Evolutionary conservation across 2,888 invertebrate species (phyloP), one percentile per base, ranked within the genome.

Genomic region (Drosophila aldrichi): DNA sequence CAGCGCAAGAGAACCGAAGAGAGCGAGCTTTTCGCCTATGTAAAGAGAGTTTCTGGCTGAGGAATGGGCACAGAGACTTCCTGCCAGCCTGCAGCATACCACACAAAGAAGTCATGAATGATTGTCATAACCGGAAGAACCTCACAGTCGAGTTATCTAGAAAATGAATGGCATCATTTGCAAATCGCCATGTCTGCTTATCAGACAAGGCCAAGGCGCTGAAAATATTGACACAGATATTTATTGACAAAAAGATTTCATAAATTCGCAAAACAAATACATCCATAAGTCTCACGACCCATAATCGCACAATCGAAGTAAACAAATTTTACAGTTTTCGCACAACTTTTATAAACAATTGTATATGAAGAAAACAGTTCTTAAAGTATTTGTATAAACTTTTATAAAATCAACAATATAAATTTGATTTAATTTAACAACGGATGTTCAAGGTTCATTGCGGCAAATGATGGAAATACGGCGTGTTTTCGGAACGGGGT

Each of bases 391-490:
- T 20, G 14, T 20, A 16, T 34, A 51, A 25, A 20, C 16, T 52
- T 34, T 38, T 38, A n/a, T 38, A 54, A 54, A 20, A 52, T 52
- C 52, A 54, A 54, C 38, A 40, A 40, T n/a, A 54, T 25, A 25
- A 54, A 9, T 18, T 9, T 9, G 6, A 32, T 9, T 32, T 25
- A 32, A 10, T 32, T 40, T 18, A 40, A 40, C 12, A n/a, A 20
- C n/a, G 38, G 22, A 8, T 18, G 18, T 52, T 79, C 89, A 92
- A 7, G 96, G 96, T 80, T 96, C 95, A 92, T 96, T 96, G 90
- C 98, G 94, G 91, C 95, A 96, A 85, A 98, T 97, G 20, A 98
- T 94, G 10, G 97, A 97, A 86, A 98, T 95, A 81, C 98, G 93
- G 87, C 98, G 94, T 43, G 93, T 93, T 91, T 96, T 95, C 3